Base-by-base conservation (phyloP, 1,140 invertebrate genomes). In the Idris sp. region DNA sequence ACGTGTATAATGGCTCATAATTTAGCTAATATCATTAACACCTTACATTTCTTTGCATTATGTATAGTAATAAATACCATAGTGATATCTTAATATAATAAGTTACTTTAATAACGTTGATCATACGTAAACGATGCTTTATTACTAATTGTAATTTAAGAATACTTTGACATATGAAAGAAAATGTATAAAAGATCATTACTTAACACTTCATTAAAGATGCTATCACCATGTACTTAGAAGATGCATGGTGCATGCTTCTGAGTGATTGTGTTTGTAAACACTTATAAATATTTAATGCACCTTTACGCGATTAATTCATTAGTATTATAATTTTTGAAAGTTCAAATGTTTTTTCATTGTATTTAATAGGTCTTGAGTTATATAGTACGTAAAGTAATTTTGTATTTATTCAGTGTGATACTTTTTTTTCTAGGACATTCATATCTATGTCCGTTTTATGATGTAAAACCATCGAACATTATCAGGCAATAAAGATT, bases 131-230 rank as follows among this genome's bases (percentile, higher is more conserved):
- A 31, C n/a, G 18, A 44, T 25, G 26, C n/a, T 4, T 7, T 28
- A 36, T 46, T 46, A 46, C 28, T 28, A 30, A 59, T 59, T 59
- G 19, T 16, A n/a, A n/a, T 35, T 44, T 8, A 2, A 40, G 10
- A 25, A 36, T 35, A 16, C n/a, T 19, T 41, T 30, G 53, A 58
- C 28, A 14, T 35, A 22, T 41, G 19, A 43, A 25, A 43, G 53
- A 44, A 58, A 58, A 44, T 58, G 16, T 58, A n/a, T n/a, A 58
- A 58, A 22, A 33, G 5, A 31, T 10, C 28, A 41, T 44, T 58
- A 44, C 40, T 28, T 40, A 40, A 54, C 22, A 22, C 44, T 48
- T 33, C 28, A 35, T 33, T 38, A 14, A 49, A 19, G 16, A 0
- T 18, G 16, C 36, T 51, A 35, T 4, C n/a, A n/a, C 22, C 19